Evolutionary conservation across 2,797 vertebrate species (phyloP).

Genomic region (Sus cebifrons): DNA sequence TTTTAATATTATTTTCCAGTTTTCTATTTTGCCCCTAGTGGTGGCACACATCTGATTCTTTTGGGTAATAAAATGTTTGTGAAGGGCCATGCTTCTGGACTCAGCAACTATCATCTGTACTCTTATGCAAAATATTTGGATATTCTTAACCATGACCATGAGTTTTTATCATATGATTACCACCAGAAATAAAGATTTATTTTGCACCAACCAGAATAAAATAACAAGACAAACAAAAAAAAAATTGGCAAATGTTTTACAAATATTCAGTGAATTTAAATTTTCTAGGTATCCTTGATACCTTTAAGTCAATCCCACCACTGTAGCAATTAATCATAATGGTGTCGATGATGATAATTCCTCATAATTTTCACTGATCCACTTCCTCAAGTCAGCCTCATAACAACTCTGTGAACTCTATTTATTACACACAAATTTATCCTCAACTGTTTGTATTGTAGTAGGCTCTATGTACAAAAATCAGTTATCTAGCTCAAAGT

Average conservation of each 20-base stretch:
- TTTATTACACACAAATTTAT: slow-evolving; percentile 50
- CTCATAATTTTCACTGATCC: not conserved
- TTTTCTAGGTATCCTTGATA: not conserved
- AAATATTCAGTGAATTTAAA: slow-evolving; percentile 31
- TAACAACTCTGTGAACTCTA: not conserved
- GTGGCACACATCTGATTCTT: not conserved
- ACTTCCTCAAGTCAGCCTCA: slow-evolving; percentile 10
- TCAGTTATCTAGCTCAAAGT: not conserved
- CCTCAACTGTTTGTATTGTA: not conserved
- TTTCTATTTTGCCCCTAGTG: not conserved
- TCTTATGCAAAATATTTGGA: not conserved
- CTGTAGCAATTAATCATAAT: slow-evolving; percentile 27
- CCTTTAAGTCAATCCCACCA: not conserved
- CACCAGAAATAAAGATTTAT: not conserved
- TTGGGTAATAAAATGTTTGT: not conserved
- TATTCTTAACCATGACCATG: not conserved
- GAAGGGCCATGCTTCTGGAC: not conserved
- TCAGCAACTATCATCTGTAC: not conserved
- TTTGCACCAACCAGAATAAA: not conserved
- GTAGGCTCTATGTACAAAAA: slow-evolving; percentile 2
- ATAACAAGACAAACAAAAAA: not conserved
- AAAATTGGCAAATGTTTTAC: slow-evolving; percentile 22
- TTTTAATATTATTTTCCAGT: slow-evolving; percentile 6
- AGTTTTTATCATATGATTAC: not conserved
- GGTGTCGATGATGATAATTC: not conserved